These are phyloP conservation scores for Brachionus rotundiformis DNA, from an alignment of 1,140 invertebrate genomes.

Conservation along the genomic window DNA sequence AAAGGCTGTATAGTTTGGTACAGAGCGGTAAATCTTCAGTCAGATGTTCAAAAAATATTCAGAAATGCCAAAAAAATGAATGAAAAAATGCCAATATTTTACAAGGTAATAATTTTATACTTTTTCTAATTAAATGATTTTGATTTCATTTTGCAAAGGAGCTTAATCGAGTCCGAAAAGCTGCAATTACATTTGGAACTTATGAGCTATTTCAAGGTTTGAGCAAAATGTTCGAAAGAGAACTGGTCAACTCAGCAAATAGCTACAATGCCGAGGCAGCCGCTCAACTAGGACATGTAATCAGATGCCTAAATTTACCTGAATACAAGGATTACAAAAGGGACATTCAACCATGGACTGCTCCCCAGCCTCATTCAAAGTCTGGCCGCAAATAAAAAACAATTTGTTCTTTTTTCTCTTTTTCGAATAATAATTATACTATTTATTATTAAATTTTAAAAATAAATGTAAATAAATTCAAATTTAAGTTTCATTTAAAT, in stretches of 20 bases:
- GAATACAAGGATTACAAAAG: slow-evolving; percentile 40
- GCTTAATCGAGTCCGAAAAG: slow-evolving; percentile 17
- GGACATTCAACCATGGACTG: slow-evolving; percentile 47
- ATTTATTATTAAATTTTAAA: not conserved
- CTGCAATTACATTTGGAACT: slow-evolving; percentile 19
- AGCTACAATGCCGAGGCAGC: slow-evolving; percentile 1
- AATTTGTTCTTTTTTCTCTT: no score
- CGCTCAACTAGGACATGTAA: slow-evolving; percentile 27
- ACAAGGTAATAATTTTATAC: not conserved
- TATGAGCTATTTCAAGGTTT: slow-evolving; percentile 30
- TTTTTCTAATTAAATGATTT: not conserved
- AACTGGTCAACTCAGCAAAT: not conserved
- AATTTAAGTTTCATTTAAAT: no score
- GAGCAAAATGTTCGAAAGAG: slow-evolving; percentile 43
- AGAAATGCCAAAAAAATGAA: slow-evolving; percentile 49
- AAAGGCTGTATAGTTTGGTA: slow-evolving; percentile 46
- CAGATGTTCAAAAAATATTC: slow-evolving; percentile 49
- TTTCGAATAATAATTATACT: no score
- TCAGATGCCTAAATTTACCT: slow-evolving; percentile 18
- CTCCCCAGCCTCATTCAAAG: not conserved
- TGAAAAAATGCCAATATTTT: slow-evolving; percentile 51
- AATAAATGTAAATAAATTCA: not conserved
- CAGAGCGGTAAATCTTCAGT: slow-evolving; percentile 19
- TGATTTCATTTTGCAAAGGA: not conserved
- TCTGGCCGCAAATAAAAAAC: not conserved